Evolutionary conservation across 2,113 vertebrate genomes (phyloP), one percentile per base, ranked within the genome.

Genomic region (Puntigrus tetrazona): DNA sequence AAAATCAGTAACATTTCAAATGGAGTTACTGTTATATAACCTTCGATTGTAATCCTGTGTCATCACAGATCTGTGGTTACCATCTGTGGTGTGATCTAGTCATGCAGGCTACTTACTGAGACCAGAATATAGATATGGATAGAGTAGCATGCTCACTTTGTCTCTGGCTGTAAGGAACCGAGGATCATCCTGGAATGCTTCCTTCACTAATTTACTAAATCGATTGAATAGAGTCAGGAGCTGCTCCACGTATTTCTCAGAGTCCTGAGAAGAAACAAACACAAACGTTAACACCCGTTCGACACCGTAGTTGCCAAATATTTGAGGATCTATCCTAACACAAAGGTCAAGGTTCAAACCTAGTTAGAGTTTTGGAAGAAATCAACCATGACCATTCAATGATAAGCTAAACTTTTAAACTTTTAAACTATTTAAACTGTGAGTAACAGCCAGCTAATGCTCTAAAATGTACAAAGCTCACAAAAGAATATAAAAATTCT

Each of bases 191-290:
- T 98, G 98, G 92, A 99, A 99, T 63, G 98, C 98, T 90, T 99
- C 97, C 93, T 99, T 99, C 91, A 99, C 98, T 85, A 99, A 93
- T 85, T 96, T 97, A 93, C 98, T 99, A 95, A 99, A 99, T 91
- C 98, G 96, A 94, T 99, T 99, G 91, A 99, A 99, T 76, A 99
- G 90, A 0, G 97, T 99, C 85, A 99, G 97, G 90, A 99, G 94
- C 88, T 99, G 98, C 88, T 99, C 98, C 91, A 99, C 98, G 0
- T 99, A 99, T 89, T 99, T 99, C 92, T 99, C 98, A 20, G 98
- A 99, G 92, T 99, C 98, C 98, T 99, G 76, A 88, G 80, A 76
- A 89, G 82, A 88, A 20, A 22, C 67, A 70, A 36, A 65, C 34
- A 25, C 36, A 7, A 61, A 61, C 13, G 2, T 59, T 1, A 59